Conservation (phyloP, 2,797 vertebrate genomes). For the Muscicapa striata region DNA sequence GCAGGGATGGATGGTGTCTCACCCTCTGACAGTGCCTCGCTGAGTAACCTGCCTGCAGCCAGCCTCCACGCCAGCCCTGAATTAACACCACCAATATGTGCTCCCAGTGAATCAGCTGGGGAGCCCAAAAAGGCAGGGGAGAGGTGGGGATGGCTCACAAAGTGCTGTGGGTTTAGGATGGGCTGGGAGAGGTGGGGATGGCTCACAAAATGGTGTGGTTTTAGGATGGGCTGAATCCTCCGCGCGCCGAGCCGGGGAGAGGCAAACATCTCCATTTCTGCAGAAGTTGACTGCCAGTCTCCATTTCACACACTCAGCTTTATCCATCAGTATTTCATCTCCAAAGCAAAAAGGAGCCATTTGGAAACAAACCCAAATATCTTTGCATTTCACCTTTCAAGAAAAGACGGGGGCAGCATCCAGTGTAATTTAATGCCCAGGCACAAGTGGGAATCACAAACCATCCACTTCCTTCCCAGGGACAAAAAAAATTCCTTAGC, state of each 20-base stretch:
- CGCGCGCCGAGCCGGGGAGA: rapidly evolving
- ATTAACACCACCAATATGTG: neutral
- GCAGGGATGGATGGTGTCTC: neutral
- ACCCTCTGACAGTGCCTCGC: neutral
- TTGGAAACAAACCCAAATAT: slow-evolving; percentile 39
- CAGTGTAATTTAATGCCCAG: slow-evolving; percentile 54
- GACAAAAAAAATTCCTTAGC: slow-evolving; percentile 49
- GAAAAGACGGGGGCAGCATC: neutral
- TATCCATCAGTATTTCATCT: neutral
- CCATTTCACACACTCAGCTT: slow-evolving; percentile 38
- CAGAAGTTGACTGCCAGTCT: slow-evolving; percentile 35
- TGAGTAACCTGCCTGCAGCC: neutral
- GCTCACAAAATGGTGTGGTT: neutral
- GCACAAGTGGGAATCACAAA: slow-evolving; percentile 40
- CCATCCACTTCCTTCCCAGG: slow-evolving; percentile 64
- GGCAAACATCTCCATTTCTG: neutral
- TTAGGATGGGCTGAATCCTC: neutral
- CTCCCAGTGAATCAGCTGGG: neutral
- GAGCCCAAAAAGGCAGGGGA: neutral
- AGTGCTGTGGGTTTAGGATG: neutral
- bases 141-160: neutral
- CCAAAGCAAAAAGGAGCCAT: slow-evolving; percentile 31
- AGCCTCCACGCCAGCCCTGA: neutral
- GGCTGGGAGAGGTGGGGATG: neutral
- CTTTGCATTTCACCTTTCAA: slow-evolving; percentile 49